A percentile compares a stretch with the other conserved stretches of the same genome.
Evolutionary conservation across 2,888 invertebrate species (phyloP).

Genomic region (Nomada ruficornis): DNA sequence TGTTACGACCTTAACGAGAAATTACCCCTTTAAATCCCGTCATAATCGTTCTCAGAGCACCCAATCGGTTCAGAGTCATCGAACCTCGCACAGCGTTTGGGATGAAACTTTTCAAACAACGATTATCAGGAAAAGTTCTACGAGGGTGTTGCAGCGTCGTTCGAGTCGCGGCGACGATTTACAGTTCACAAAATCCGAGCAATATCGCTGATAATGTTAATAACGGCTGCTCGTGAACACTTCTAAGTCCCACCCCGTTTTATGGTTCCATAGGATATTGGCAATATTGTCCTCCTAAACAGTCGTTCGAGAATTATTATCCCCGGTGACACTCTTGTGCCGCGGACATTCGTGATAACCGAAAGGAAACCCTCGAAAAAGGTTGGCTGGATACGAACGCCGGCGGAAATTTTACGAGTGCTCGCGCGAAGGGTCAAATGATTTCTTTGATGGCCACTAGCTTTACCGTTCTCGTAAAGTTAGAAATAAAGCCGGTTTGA

Average conservation of each 20-base stretch:
- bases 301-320: slow-evolving; percentile 29
- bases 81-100: too few species aligned
- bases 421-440: slow-evolving; percentile 25
- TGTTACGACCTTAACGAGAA: too few species aligned
- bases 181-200: slow-evolving; percentile 12
- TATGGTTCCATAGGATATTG: slow-evolving; percentile 37
- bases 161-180: not conserved
- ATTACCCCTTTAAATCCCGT: too few species aligned
- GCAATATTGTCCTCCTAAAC: slow-evolving; percentile 45
- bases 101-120: not conserved
- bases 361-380: not conserved
- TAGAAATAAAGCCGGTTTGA: not conserved
- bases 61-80: too few species aligned
- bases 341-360: slow-evolving; percentile 22
- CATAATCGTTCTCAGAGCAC: too few species aligned
- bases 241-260: slow-evolving; percentile 6
- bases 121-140: slow-evolving; percentile 3
- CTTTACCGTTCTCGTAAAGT: slow-evolving; percentile 35
- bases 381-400: not conserved
- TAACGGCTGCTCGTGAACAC: slow-evolving; percentile 26
- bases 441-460: slow-evolving; percentile 35
- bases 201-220: slow-evolving; percentile 26
- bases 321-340: slow-evolving; percentile 1
- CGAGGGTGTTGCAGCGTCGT: not conserved
- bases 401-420: slow-evolving; percentile 34